Percentiles rank a stretch among this genome's conserved stretches.
These are phyloP conservation scores for Aphelinus certus DNA, from an alignment of 1,140 invertebrate genomes.

Conservation along the genomic window DNA sequence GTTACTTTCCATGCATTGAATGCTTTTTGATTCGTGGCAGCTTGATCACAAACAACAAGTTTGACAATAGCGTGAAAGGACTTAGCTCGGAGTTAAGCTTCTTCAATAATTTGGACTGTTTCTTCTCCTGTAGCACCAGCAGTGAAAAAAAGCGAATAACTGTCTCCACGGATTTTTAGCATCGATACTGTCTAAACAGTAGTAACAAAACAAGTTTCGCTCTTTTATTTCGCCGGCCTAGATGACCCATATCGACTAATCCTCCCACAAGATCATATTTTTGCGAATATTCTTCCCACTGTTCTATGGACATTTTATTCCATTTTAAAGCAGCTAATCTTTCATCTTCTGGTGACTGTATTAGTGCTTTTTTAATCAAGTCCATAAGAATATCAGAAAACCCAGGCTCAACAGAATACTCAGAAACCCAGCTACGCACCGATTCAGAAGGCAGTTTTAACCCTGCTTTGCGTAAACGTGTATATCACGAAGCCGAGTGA, in stretches of 20 bases:
- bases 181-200: constrained; percentile 38
- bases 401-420: constrained; percentile 39
- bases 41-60: too few relatives aligned
- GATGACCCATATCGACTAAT: constrained; percentile 38
- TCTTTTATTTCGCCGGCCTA: constrained; percentile 25
- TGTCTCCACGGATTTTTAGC: constrained; percentile 39
- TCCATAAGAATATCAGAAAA: constrained; percentile 21
- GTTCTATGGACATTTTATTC: constrained; percentile 41
- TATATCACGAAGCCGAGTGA: constrained; percentile 38
- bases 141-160: constrained; percentile 34
- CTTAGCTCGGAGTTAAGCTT: too few relatives aligned
- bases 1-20: not conserved
- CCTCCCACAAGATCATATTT: constrained; percentile 43
- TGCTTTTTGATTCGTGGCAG: not conserved
- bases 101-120: not conserved
- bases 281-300: constrained; percentile 42
- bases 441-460: constrained; percentile 37
- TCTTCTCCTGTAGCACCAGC: constrained; percentile 6
- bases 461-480: constrained; percentile 39
- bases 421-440: constrained; percentile 38
- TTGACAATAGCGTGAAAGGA: too few relatives aligned
- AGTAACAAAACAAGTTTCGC: constrained; percentile 37
- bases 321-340: constrained; percentile 39
- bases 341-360: constrained; percentile 24
- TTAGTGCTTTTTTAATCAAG: constrained; percentile 36